Evolutionary conservation across 1,140 invertebrate genomes (phyloP), one percentile per base, ranked within the genome.

Genomic region (Drosophila neocordata): DNA sequence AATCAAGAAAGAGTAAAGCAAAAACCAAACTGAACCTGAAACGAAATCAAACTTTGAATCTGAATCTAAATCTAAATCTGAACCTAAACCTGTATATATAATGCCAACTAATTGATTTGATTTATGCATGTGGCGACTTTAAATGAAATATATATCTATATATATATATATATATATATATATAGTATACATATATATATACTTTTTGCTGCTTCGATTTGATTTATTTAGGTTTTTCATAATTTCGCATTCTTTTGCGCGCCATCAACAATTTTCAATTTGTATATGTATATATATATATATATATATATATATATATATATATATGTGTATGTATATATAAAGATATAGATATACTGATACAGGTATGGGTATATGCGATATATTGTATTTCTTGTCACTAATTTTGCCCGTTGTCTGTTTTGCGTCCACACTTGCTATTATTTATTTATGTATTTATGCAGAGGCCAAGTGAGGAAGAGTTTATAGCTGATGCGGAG

Each of bases 361-460:
- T 44, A 44, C 41, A 44, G 41, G 41, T 48, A 48, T 48, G n/a
- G 80, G 77, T 73, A 61, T 69, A 76, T 31, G 63, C 66, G 67
- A 66, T 87, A 62, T 73, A 68, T 55, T 64, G 73, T 69, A 69
- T 76, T 69, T 69, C 58, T 76, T 75, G 71, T 75, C 24, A 60
- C 73, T 76, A 76, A 76, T 76, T 76, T 77, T 77, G 77, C 69
- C 62, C 60, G 58, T 74, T 85, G 81, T 85, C 66, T 80, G 81
- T 69, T 72, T 73, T 66, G 74, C 81, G 74, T 87, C 78, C 82
- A 82, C 83, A 87, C 78, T 85, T 82, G 82, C 72, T 82, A 87
- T 85, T 85, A 88, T 87, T 85, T 85, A 85, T 85, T 87, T 87
- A 87, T 88, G 80, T 76, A 87, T 88, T 77, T 77, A 77, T 77